Evolutionary conservation across 2,797 vertebrate genomes (phyloP).

Genomic region (Coregonus suidteri): DNA sequence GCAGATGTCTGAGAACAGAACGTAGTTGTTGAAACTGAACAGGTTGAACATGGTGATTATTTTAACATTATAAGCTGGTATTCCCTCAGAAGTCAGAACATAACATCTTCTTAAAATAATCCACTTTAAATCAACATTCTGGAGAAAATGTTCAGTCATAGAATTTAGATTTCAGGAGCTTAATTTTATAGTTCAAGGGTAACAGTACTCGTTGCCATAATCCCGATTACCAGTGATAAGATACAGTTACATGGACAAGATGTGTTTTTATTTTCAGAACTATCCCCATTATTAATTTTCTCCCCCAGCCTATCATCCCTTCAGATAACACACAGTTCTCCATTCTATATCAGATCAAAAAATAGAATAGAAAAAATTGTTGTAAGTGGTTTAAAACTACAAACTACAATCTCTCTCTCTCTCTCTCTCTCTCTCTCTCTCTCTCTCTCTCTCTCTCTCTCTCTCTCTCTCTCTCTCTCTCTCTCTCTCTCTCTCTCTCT

Average conservation of each 20-base stretch:
- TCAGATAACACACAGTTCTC: neutral
- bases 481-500: too few relatives aligned
- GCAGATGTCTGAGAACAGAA: too few relatives aligned
- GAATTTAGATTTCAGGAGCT: neutral
- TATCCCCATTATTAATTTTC: constrained; percentile 37
- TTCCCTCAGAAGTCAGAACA: neutral
- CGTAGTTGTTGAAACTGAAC: too few relatives aligned
- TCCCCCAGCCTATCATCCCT: constrained; percentile 21
- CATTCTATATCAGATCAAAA: constrained; percentile 6
- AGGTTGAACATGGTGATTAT: too few relatives aligned
- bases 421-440: too few relatives aligned
- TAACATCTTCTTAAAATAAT: neutral
- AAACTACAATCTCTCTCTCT: neutral
- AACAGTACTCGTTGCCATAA: neutral
- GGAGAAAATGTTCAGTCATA: neutral
- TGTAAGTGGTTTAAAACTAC: constrained; percentile 60
- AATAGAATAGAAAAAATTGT: constrained; percentile 28
- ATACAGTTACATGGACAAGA: constrained; percentile 34
- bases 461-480: too few relatives aligned
- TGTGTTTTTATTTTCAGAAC: constrained; percentile 42
- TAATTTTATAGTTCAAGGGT: constrained; percentile 19
- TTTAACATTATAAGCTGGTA: neutral
- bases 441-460: too few relatives aligned
- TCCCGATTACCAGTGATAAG: constrained; percentile 36
- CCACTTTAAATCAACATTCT: neutral